phyloP scores from a whole-genome alignment of 2,113 vertebrate genomes.

The Lota lota region DNA sequence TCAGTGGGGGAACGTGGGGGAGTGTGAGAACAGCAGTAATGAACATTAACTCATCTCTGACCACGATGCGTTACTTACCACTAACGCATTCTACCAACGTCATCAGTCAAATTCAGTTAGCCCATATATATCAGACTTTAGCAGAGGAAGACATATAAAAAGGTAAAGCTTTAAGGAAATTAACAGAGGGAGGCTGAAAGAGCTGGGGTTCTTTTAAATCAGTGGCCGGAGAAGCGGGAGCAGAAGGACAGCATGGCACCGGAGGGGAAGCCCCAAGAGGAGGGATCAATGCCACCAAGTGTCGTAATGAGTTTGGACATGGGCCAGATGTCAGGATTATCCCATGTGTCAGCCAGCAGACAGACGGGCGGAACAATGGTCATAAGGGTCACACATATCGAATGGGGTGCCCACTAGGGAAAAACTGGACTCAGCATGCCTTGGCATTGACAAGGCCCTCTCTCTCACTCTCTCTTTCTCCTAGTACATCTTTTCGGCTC shows the following conservation, averaged over 20 bases:
- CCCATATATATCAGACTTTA: constrained; percentile 3
- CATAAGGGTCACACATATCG: constrained; percentile 56
- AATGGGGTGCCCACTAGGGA: constrained; percentile 51
- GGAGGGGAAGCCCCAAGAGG: constrained; percentile 60
- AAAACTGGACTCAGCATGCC: constrained; percentile 40
- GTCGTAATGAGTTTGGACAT: constrained; percentile 68
- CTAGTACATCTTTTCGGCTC: neutral
- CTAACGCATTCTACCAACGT: neutral
- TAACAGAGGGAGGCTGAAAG: constrained; percentile 30
- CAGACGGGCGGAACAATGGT: constrained; percentile 59
- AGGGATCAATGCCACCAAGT: constrained; percentile 67
- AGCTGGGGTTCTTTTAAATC: constrained; percentile 16
- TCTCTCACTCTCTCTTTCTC: constrained; percentile 3
- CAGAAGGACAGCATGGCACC: constrained; percentile 36
- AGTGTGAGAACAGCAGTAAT: constrained; percentile 19
- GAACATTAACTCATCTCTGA: constrained; percentile 10
- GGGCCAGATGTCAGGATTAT: constrained; percentile 68
- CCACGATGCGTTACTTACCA: neutral
- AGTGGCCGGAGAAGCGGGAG: constrained; percentile 17
- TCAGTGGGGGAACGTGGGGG: constrained; percentile 23
- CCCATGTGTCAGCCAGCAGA: constrained; percentile 71
- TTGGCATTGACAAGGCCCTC: constrained; percentile 29
- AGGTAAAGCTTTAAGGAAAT: constrained; percentile 15
- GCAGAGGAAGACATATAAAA: neutral
- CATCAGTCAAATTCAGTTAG: constrained; percentile 2